phyloP scores from a whole-genome alignment of 2,113 vertebrate genomes.

The Shinisaurus crocodilurus region DNA sequence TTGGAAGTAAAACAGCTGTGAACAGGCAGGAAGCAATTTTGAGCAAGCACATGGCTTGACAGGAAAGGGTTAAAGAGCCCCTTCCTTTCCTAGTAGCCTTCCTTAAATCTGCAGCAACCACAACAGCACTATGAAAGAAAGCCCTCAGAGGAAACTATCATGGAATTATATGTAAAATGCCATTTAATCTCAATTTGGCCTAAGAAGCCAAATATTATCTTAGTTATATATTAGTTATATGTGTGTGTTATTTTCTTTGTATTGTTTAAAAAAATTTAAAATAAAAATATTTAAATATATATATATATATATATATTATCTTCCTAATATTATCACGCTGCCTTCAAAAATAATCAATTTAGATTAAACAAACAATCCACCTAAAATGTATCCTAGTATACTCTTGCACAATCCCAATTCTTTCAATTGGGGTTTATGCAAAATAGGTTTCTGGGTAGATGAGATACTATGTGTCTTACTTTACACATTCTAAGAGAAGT shows the following conservation, averaged over 20 bases:
- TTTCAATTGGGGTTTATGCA: neutral
- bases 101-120: neutral
- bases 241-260: too few relatives aligned
- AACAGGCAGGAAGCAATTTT: neutral
- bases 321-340: too few relatives aligned
- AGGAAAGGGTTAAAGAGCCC: neutral
- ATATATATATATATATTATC: too few relatives aligned
- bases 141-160: too few relatives aligned
- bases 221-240: too few relatives aligned
- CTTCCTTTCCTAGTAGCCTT: neutral
- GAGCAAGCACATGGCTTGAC: neutral
- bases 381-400: neutral
- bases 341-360: neutral
- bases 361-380: neutral
- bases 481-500: neutral
- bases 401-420: neutral
- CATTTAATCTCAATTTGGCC: neutral
- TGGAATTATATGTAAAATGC: neutral
- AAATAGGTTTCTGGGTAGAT: neutral
- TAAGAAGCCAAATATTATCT: neutral
- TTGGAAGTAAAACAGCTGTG: neutral
- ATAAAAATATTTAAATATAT: too few relatives aligned
- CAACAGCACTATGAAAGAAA: neutral
- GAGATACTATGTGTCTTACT: neutral
- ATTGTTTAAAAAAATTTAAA: too few relatives aligned